Base-by-base conservation (phyloP, 2,888 invertebrate genomes). In the Parapristionchus giblindavisi region DNA sequence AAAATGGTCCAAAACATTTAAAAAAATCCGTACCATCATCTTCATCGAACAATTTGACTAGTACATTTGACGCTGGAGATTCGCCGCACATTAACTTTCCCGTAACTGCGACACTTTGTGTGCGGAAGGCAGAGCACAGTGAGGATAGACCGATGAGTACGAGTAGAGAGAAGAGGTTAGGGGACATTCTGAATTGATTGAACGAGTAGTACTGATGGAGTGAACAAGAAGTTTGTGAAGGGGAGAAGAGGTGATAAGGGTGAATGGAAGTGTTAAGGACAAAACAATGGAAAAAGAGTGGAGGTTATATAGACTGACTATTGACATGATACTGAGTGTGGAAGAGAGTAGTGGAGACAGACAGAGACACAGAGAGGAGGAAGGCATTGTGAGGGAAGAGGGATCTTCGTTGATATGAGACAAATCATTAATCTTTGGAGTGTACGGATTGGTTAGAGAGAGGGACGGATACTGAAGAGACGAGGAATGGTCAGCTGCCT, bases 41-140 rank as follows among this genome's bases (percentile, higher is more conserved):
- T 65, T 86, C 80, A 76, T 87, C 87, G 66, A 81, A 83, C 38
- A 87, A 78, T 77, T 85, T 83, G 51, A 87, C 81, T 5, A 79
- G 79, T 6, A 85, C 81, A n/a, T 79, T 77, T 5, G 56, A 76
- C 8, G 85, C 85, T 1, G 86, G 85, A 36, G 79, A 77, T 21
- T 73, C 75, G 43, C 87, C 86, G 72, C 87, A 87, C 70, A 81
- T 63, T 24, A 87, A 76, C 43, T 78, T 80, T 4, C 87, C 87
- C 34, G 79, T 83, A 24, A 84, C 85, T 24, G 80, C 84, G 11
- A 82, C 84, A 1, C 80, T 80, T 52, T 83, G 83, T 8, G 81
- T 81, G 5, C 82, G 80, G 66, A 82, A 82, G 1, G 80, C 81
- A 14, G 48, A 21, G 21, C n/a, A 56, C 11, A 74, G 27, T 1